phyloP scores from a whole-genome alignment of 2,113 vertebrate species.

The Epinephelus fuscoguttatus region DNA sequence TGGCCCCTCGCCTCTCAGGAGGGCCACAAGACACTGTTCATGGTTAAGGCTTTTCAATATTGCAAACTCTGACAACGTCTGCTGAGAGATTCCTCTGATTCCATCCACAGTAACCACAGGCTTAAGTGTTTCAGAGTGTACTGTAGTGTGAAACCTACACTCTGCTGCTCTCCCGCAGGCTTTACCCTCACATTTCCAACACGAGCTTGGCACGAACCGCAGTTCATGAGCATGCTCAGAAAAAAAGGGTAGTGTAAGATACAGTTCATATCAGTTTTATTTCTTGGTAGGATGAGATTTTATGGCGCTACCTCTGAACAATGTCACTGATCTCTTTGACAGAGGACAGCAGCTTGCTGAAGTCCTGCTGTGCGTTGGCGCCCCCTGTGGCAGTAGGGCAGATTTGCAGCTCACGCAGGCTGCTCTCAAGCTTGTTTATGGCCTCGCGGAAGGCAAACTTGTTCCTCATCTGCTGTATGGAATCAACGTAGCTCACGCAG shows the following conservation, averaged over 20 bases:
- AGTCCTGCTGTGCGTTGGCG: slow-evolving; percentile 92
- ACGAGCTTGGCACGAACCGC: slow-evolving; percentile 15
- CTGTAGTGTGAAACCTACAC: slow-evolving; percentile 30
- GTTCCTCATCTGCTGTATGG: slow-evolving; percentile 98
- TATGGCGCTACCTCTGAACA: slow-evolving; percentile 94
- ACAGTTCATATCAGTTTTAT: slow-evolving; percentile 47
- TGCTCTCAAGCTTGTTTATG: slow-evolving; percentile 97
- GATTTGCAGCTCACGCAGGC: slow-evolving; percentile 95
- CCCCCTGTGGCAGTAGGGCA: slow-evolving; percentile 90
- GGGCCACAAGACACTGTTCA: slow-evolving; percentile 62
- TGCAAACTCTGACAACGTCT: slow-evolving; percentile 31
- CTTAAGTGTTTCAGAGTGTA: slow-evolving; percentile 57
- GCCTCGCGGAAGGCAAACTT: slow-evolving; percentile 98
- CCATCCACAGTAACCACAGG: slow-evolving; percentile 68
- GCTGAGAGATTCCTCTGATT: slow-evolving; percentile 45
- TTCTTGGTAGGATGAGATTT: slow-evolving; percentile 1
- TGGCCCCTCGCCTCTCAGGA: slow-evolving; percentile 47
- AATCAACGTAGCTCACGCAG: slow-evolving; percentile 96
- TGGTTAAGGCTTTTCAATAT: slow-evolving; percentile 69
- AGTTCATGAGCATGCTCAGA: slow-evolving; percentile 27
- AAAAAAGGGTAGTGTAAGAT: slow-evolving; percentile 25
- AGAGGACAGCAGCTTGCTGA: slow-evolving; percentile 95
- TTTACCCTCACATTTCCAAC: slow-evolving; percentile 29
- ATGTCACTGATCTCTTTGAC: slow-evolving; percentile 99
- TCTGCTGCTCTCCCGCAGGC: slow-evolving; percentile 9